Evolutionary conservation across 2,113 vertebrate genomes (phyloP), one percentile per base, ranked within the genome.

Genomic region (Anser brachyrhynchus): DNA sequence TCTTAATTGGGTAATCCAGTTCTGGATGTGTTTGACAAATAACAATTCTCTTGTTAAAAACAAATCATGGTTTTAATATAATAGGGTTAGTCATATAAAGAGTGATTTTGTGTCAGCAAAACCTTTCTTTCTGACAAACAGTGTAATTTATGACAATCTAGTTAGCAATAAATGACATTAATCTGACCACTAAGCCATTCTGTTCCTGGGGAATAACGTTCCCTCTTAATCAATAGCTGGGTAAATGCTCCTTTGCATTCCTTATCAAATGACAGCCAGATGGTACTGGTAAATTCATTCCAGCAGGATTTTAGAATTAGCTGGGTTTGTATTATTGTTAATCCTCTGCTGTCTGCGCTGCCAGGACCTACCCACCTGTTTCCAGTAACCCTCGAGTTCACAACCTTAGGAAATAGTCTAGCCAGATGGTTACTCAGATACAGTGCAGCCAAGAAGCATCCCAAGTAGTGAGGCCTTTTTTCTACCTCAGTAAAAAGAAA

Each of bases 241-340:
- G 87, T 96, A 91, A 92, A 52, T 91, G 85, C 66, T 75, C 73
- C 71, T 93, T 92, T 93, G 92, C 96, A 93, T 96, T 96, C 91
- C 91, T 98, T 97, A 97, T 95, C 97, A 96, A 93, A 83, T 90
- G 96, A 92, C 95, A 95, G 96, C 96, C 98, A 98, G 98, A 98
- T 99, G 98, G 98, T 90, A 58, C 94, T 90, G 74, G 95, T 93
- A 92, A 92, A 96, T 95, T 93, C 84, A 92, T 97, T 96, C 95
- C 96, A 89, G 91, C 82, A 92, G 96, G 93, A 90, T 96, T 92
- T 94, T 33, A 81, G 96, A 91, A 94, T 97, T 97, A 96, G 96
- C 95, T 93, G 95, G 95, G 89, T 64, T 94, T 92, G 82, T 94
- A 20, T 96, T 88, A 44, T 58, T 94, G 96, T 92, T 96, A 97